phyloP scores from a whole-genome alignment of 1,140 invertebrate genomes.

The Micrasema longulum region DNA sequence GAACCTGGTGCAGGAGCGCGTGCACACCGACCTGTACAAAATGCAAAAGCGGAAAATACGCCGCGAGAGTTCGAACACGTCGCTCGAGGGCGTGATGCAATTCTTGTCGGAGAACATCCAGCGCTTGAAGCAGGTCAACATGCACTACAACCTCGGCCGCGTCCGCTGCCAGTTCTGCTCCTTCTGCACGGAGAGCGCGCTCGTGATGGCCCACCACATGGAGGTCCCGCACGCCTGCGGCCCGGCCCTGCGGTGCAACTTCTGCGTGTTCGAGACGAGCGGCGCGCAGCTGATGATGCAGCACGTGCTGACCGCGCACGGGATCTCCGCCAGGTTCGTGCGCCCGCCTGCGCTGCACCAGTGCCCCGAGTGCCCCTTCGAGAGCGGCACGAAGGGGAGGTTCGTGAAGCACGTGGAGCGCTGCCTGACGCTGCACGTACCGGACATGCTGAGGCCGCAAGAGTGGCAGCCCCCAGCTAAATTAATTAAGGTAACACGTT shows the following conservation, averaged over 20 bases:
- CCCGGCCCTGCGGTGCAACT: conserved; percentile 7
- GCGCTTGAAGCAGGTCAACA: conserved; percentile 4
- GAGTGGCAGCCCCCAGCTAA: conserved; percentile 27
- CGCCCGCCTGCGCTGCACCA: not conserved
- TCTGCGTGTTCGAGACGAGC: not conserved
- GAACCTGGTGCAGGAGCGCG: conserved; percentile 22
- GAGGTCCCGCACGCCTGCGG: conserved; percentile 16
- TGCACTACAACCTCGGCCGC: not conserved
- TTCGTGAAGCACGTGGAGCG: conserved; percentile 12
- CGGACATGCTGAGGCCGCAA: conserved; percentile 2
- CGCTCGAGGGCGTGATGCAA: conserved; percentile 8
- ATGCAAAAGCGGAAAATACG: conserved; percentile 6
- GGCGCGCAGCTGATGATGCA: conserved; percentile 7
- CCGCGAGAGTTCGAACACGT: not conserved
- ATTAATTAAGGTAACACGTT: conserved; percentile 24
- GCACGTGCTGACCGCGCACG: conserved; percentile 6
- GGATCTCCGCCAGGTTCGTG: not conserved
- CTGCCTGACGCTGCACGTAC: not conserved
- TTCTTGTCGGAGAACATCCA: conserved; percentile 18
- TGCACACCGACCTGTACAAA: conserved; percentile 12
- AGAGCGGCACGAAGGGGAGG: conserved; percentile 7
- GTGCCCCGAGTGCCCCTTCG: conserved; percentile 29
- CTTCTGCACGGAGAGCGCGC: conserved; percentile 21
- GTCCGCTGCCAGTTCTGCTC: conserved; percentile 24
- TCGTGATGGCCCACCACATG: conserved; percentile 34